Evolutionary conservation across 2,797 vertebrate species (phyloP).

Genomic region (Malacoraja senta): DNA sequence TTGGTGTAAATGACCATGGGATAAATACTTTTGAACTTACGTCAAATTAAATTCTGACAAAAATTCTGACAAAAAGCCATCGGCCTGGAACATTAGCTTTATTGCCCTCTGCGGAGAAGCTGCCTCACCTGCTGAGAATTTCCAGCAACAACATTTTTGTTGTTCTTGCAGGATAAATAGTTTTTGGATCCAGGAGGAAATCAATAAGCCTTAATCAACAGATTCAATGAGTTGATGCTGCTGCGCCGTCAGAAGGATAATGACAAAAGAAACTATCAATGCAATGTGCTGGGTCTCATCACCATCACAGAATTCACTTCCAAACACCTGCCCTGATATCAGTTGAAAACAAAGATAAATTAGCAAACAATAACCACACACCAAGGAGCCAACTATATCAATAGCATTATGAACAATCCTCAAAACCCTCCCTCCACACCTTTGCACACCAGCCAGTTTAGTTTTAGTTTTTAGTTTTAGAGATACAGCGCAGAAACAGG

Average conservation of each 20-base stretch:
- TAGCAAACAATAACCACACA: not conserved
- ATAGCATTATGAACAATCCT: not conserved
- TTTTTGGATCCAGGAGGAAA: not conserved
- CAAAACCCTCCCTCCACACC: too few species aligned
- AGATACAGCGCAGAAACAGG: too few species aligned
- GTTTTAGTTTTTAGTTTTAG: too few species aligned
- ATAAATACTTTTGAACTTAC: not conserved
- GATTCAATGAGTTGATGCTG: not conserved
- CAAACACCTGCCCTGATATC: not conserved
- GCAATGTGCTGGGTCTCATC: not conserved
- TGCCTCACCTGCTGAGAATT: too few species aligned
- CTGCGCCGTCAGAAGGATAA: not conserved
- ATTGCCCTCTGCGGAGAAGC: too few species aligned
- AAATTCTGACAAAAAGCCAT: too few species aligned
- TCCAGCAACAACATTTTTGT: too few species aligned
- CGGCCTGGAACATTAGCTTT: too few species aligned
- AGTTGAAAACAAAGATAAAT: not conserved
- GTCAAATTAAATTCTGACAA: too few species aligned
- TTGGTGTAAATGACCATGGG: not conserved
- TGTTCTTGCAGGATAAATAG: not conserved
- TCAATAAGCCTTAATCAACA: conserved; percentile 30
- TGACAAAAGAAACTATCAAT: conserved; percentile 1
- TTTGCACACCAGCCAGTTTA: too few species aligned
- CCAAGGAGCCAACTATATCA: not conserved
- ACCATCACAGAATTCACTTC: not conserved